These are phyloP conservation scores for Phoeniculus purpureus DNA, from an alignment of 2,797 vertebrate genomes.

Conservation along the genomic window DNA sequence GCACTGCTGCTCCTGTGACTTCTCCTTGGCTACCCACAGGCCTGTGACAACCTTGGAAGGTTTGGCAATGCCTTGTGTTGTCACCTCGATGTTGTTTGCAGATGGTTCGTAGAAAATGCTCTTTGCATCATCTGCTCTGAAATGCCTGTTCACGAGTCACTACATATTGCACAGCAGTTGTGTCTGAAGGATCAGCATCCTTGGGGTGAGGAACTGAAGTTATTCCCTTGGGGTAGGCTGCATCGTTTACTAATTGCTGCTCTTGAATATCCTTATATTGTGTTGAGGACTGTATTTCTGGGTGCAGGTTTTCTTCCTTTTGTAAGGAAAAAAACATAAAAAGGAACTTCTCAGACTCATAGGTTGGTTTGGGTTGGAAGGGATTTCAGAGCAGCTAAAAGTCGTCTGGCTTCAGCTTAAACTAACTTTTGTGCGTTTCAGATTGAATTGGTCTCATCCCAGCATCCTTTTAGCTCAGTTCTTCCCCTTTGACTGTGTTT, in stretches of 20 bases:
- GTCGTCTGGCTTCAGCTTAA: no score
- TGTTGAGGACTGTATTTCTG: background rate
- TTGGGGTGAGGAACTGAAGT: background rate
- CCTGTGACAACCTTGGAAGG: background rate
- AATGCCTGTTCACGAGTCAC: background rate
- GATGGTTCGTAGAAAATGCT: background rate
- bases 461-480: no score
- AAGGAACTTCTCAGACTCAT: background rate
- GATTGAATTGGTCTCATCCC: no score
- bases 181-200: background rate
- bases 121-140: background rate
- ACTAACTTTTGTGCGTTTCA: no score
- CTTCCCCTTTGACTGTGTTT: no score
- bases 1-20: background rate
- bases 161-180: background rate
- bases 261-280: background rate
- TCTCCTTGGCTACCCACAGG: background rate
- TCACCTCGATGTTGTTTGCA: background rate
- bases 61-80: rapidly evolving
- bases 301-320: background rate
- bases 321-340: background rate
- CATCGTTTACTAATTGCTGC: background rate
- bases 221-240: background rate
- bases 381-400: no score
- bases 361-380: background rate